Evolutionary conservation across 2,113 vertebrate species (phyloP).

Genomic region (Casuarius casuarius): DNA sequence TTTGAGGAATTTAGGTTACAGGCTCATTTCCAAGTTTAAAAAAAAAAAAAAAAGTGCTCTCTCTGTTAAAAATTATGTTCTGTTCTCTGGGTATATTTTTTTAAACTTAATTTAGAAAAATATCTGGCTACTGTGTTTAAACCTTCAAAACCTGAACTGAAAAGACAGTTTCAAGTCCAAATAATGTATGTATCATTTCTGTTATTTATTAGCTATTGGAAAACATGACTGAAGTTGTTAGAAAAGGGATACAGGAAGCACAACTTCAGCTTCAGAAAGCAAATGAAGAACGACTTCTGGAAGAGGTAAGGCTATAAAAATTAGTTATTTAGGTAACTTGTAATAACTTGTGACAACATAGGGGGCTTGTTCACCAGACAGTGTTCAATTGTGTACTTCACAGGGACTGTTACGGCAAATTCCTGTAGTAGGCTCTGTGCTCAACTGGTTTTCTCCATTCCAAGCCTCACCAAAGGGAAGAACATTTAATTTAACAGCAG

Average conservation of each 20-base stretch:
- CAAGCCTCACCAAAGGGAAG: conserved; percentile 89
- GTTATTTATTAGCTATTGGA: conserved; percentile 86
- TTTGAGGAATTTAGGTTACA: neutral
- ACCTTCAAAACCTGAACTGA: neutral
- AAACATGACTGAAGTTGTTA: conserved; percentile 97
- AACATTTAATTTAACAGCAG: conserved; percentile 93
- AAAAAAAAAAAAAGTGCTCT: neutral
- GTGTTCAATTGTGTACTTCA: neutral
- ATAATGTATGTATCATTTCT: neutral
- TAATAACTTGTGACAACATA: fast-evolving
- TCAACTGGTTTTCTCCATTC: conserved; percentile 97
- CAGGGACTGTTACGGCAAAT: conserved; percentile 95
- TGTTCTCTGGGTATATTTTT: neutral
- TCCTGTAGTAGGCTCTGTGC: conserved; percentile 91
- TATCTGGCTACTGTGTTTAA: neutral
- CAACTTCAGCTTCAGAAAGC: conserved; percentile 91
- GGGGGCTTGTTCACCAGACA: neutral
- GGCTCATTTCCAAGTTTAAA: neutral
- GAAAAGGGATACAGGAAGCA: conserved; percentile 94
- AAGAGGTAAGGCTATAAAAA: conserved; percentile 82
- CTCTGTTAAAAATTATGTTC: neutral
- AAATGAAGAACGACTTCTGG: conserved; percentile 90
- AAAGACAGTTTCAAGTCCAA: neutral
- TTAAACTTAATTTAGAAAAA: neutral
- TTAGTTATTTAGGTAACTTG: neutral